Percentiles rank a stretch among this genome's conserved stretches.
These are phyloP conservation scores for Haliclona indistincta DNA, from an alignment of 37 sponge, comb jelly and placozoan genomes.

Conservation along the genomic window DNA sequence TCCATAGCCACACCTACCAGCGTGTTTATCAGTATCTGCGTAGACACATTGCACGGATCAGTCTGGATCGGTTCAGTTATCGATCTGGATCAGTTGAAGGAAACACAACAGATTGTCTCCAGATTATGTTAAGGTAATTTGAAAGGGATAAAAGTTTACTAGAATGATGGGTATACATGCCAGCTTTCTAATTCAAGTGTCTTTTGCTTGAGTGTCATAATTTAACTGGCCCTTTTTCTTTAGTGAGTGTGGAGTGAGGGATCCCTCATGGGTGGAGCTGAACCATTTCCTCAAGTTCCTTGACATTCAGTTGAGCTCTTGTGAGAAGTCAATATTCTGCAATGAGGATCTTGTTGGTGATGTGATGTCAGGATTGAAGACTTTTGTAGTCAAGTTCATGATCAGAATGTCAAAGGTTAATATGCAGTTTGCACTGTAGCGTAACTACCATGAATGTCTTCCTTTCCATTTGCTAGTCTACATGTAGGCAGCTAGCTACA, in stretches of 20 bases:
- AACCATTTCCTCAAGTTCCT: conserved; percentile 83
- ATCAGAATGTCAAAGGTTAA: conserved; percentile 83
- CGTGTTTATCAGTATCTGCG: conserved; percentile 72
- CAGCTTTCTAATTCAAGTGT: not conserved
- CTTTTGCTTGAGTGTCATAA: not conserved
- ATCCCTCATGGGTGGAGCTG: conserved; percentile 90
- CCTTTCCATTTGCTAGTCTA: not conserved
- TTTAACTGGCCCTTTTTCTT: too few species aligned
- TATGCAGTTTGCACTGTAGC: not conserved
- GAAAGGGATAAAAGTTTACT: too few species aligned
- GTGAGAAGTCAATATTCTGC: conserved; percentile 73
- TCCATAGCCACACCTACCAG: conserved; percentile 47
- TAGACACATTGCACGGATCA: not conserved
- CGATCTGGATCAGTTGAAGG: conserved; percentile 5
- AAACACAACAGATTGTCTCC: conserved; percentile 25
- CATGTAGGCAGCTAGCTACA: not conserved
- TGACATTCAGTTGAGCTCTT: conserved; percentile 70
- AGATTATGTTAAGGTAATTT: conserved; percentile 47
- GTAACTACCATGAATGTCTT: not conserved
- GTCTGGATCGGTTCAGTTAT: conserved; percentile 49
- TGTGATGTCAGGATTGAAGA: conserved; percentile 71
- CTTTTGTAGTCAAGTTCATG: conserved; percentile 93
- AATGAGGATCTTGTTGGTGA: conserved; percentile 40
- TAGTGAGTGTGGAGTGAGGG: too few species aligned
- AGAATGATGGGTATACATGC: too few species aligned